Base-by-base conservation (phyloP, 2,888 invertebrate genomes). In the Eristalinus sepulchralis region DNA sequence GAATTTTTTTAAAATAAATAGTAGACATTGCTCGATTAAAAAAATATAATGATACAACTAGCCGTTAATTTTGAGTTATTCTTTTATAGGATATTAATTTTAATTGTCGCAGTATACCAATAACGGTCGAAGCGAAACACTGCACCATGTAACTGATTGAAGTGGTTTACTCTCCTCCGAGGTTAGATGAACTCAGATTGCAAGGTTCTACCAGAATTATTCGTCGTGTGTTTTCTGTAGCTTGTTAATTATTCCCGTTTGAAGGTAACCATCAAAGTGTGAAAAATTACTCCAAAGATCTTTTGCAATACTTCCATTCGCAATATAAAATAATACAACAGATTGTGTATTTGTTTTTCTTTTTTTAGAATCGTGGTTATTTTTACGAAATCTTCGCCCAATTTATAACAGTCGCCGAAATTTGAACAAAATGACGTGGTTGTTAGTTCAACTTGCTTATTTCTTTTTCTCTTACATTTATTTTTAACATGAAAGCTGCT, bases 211-310 rank as follows among this genome's bases (percentile, higher is more conserved):
- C 27, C 8, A 82, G 82, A 82, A 82, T 66, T 60, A 67, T 77
- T 82, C 60, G 60, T 53, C 55, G 27, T 36, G 20, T 72, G 11
- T 34, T 53, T 34, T 36, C 55, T 63, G 68, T 60, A 13, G 57
- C 60, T 36, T 24, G 34, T 63, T 70, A 77, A 77, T 76, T 77
- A 60, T 59, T 76, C 71, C 77, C 71, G 82, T 76, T 82, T 36
- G 81, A 72, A 72, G 82, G 68, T 55, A 78, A 78, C 78, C 82
- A 83, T 9, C 82, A 72, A 83, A 83, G 82, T 78, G 82, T 83
- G 82, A 83, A 77, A 70, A 78, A 22, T 83, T 72, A 78, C 72
- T 39, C 78, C 39, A 64, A 66, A 39, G 39, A 39, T 39, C 39
- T 39, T 39, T 13, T n/a, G 39, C 33, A 63, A 64, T n/a, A 39